These are phyloP conservation scores for Helleia helle DNA, from an alignment of 2,888 invertebrate species.

Conservation along the genomic window DNA sequence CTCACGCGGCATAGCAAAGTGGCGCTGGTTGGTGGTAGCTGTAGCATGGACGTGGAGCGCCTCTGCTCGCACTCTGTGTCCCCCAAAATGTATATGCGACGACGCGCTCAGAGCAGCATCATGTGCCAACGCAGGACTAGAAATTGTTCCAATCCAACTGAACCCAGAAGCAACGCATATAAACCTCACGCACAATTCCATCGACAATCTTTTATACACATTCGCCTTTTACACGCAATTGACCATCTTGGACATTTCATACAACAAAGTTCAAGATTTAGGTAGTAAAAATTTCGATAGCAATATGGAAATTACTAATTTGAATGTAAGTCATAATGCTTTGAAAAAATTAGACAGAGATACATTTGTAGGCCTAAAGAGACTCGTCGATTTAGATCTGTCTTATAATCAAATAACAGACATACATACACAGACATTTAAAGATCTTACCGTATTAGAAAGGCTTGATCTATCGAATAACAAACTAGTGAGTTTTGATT, in stretches of 20 bases:
- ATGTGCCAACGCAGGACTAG: slow-evolving; percentile 85
- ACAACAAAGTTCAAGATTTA: slow-evolving; percentile 85
- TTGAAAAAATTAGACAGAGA: slow-evolving; percentile 82
- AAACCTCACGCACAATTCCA: slow-evolving; percentile 88
- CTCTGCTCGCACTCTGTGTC: slow-evolving; percentile 79
- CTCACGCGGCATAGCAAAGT: slow-evolving; percentile 62
- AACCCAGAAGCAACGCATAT: slow-evolving; percentile 90
- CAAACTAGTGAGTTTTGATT: slow-evolving; percentile 81
- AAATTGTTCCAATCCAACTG: slow-evolving; percentile 90
- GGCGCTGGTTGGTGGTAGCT: slow-evolving; percentile 70
- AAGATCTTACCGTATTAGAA: slow-evolving; percentile 82
- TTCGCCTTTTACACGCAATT: slow-evolving; percentile 87
- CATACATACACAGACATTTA: slow-evolving; percentile 83
- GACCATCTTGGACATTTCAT: slow-evolving; percentile 85
- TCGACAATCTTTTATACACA: slow-evolving; percentile 84
- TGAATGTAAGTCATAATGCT: slow-evolving; percentile 86
- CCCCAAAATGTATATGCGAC: slow-evolving; percentile 86
- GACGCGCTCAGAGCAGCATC: slow-evolving; percentile 83
- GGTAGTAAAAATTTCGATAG: slow-evolving; percentile 88
- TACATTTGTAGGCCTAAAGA: slow-evolving; percentile 82
- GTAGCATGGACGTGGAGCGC: slow-evolving; percentile 70
- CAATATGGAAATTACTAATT: slow-evolving; percentile 80
- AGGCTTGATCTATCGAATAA: slow-evolving; percentile 85
- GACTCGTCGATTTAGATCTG: slow-evolving; percentile 79
- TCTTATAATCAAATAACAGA: slow-evolving; percentile 84